These are phyloP conservation scores for Xanthostigma xanthostigma DNA, from an alignment of 2,888 invertebrate species.

Conservation along the genomic window DNA sequence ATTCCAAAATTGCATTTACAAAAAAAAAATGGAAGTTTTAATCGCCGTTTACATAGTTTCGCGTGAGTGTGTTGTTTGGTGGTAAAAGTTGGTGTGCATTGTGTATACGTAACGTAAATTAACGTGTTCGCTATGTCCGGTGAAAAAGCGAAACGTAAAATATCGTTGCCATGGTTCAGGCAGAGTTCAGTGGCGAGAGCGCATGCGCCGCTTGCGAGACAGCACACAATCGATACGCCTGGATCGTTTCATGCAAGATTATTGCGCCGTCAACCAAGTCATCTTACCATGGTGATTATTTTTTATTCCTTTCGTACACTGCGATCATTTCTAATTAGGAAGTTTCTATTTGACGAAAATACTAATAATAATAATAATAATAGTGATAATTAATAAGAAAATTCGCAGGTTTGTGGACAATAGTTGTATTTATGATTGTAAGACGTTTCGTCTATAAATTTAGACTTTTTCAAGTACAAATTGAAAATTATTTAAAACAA, in stretches of 20 bases:
- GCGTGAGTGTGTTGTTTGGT: not conserved
- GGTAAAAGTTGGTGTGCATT: too few species aligned
- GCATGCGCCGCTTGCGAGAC: slow-evolving; percentile 62
- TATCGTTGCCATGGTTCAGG: slow-evolving; percentile 80
- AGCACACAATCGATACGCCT: slow-evolving; percentile 84
- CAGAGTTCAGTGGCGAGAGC: slow-evolving; percentile 61
- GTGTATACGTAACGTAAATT: too few species aligned
- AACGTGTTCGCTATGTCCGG: slow-evolving; percentile 1
- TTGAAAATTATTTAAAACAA: too few species aligned
- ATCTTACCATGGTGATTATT: slow-evolving; percentile 32
- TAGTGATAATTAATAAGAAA: too few species aligned
- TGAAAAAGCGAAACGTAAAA: slow-evolving; percentile 64
- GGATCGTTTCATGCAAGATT: slow-evolving; percentile 67
- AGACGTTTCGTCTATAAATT: too few species aligned
- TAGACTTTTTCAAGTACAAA: too few species aligned
- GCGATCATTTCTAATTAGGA: not conserved
- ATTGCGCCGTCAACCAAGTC: slow-evolving; percentile 49
- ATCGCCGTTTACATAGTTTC: too few species aligned
- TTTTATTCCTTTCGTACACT: slow-evolving; percentile 5
- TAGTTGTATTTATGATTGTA: too few species aligned
- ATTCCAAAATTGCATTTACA: not conserved
- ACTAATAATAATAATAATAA: too few species aligned
- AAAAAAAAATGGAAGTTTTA: too few species aligned
- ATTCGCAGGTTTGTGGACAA: too few species aligned
- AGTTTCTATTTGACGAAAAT: too few species aligned